phyloP scores from a whole-genome alignment of 2,797 vertebrate species.

The Paratrypauchen microcephalus region DNA sequence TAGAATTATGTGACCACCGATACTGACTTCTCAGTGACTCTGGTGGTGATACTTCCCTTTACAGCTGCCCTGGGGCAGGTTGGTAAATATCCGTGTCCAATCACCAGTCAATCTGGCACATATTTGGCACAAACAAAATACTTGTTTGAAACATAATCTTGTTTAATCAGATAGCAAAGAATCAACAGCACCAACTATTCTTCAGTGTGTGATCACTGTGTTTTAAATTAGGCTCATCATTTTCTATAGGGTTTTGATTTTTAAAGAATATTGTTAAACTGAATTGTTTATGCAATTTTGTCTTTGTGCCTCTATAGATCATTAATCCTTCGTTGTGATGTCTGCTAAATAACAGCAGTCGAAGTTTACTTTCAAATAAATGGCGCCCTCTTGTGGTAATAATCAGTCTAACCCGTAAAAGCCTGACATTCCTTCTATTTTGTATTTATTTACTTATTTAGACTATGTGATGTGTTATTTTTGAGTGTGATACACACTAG shows the following conservation, averaged over 20 bases:
- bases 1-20: no score
- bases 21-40: not conserved
- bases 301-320: not conserved
- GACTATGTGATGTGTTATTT: not conserved
- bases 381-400: slow-evolving; percentile 40
- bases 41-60: not conserved
- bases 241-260: not conserved
- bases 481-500: no score
- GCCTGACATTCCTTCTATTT: not conserved
- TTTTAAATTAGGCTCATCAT: not conserved
- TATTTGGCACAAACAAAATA: not conserved
- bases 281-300: not conserved
- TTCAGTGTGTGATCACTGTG: not conserved
- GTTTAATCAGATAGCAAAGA: not conserved
- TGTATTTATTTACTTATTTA: not conserved
- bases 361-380: not conserved
- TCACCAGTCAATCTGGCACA: not conserved
- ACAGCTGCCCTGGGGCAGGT: not conserved
- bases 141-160: not conserved
- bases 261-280: no score
- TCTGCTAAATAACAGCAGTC: not conserved
- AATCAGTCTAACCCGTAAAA: not conserved
- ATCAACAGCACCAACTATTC: not conserved
- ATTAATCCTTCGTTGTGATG: not conserved
- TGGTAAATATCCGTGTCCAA: not conserved